These are phyloP conservation scores for Plotosus lineatus DNA, from an alignment of 2,113 vertebrate species.

Conservation along the genomic window DNA sequence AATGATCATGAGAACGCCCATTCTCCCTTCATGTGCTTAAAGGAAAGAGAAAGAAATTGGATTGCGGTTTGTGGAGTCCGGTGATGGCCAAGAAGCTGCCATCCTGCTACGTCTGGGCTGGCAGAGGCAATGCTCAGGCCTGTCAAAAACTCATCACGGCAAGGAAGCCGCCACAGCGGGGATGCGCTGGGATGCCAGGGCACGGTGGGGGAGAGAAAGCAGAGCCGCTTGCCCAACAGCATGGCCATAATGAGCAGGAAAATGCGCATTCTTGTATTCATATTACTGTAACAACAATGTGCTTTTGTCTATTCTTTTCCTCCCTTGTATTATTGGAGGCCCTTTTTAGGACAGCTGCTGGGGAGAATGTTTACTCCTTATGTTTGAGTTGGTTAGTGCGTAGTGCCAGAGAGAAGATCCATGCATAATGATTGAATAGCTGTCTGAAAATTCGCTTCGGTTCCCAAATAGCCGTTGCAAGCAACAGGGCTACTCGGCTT, in stretches of 20 bases:
- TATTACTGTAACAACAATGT: conserved; percentile 73
- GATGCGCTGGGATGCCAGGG: conserved; percentile 70
- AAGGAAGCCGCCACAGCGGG: conserved; percentile 77
- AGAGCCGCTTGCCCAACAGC: conserved; percentile 69
- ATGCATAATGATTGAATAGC: conserved; percentile 34
- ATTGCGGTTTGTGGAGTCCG: conserved; percentile 64
- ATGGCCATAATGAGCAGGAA: conserved; percentile 71
- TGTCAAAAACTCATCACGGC: conserved; percentile 79
- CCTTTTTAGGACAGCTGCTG: conserved; percentile 13
- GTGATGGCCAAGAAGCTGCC: conserved; percentile 78
- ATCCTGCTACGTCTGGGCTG: conserved; percentile 75
- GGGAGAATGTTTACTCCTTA: conserved; percentile 21
- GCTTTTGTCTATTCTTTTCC: conserved; percentile 62
- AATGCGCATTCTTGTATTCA: conserved; percentile 73
- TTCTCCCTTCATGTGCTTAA: conserved; percentile 43
- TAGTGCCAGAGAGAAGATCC: conserved; percentile 26
- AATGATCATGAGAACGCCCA: conserved; percentile 68
- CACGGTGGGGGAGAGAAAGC: conserved; percentile 70
- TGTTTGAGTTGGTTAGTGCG: conserved; percentile 13
- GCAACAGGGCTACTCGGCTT: conserved; percentile 58
- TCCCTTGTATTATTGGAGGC: conserved; percentile 35
- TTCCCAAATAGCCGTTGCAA: conserved; percentile 55
- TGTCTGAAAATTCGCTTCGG: conserved; percentile 48
- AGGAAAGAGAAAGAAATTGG: conserved; percentile 56
- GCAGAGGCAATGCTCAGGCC: conserved; percentile 71